Evolutionary conservation across 2,888 invertebrate genomes (phyloP).

Genomic region (Nephrotoma flavescens): DNA sequence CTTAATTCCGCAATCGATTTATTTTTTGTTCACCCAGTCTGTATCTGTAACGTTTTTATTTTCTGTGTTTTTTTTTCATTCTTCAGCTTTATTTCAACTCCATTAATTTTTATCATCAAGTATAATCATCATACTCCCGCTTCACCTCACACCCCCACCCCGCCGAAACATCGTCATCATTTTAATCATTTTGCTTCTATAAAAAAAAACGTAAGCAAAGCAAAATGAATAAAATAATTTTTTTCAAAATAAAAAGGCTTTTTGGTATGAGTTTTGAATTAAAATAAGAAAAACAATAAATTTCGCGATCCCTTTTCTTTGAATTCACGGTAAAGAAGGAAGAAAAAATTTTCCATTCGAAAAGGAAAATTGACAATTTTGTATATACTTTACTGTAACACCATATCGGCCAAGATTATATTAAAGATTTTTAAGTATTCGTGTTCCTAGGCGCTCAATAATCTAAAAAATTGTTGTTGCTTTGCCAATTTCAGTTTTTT

Average conservation of each 20-base stretch:
- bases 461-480: not conserved
- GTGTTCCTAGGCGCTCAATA: not conserved
- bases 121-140: not conserved
- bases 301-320: not conserved
- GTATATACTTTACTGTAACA: not conserved
- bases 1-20: not conserved
- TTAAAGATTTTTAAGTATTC: not conserved
- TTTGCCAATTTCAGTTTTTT: not conserved
- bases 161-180: not conserved
- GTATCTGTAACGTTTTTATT: not conserved
- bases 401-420: not conserved
- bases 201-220: not conserved
- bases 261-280: not conserved
- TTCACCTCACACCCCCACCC: not conserved
- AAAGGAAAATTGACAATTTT: not conserved
- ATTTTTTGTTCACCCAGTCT: not conserved
- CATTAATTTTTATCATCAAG: not conserved
- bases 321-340: not conserved
- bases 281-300: not conserved
- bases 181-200: not conserved
- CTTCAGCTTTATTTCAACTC: not conserved
- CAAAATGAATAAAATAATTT: not conserved
- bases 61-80: not conserved
- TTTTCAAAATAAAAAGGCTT: not conserved
- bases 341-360: not conserved